Conservation (phyloP, 1,140 invertebrate species). For the Alviniconcha marisindica region DNA sequence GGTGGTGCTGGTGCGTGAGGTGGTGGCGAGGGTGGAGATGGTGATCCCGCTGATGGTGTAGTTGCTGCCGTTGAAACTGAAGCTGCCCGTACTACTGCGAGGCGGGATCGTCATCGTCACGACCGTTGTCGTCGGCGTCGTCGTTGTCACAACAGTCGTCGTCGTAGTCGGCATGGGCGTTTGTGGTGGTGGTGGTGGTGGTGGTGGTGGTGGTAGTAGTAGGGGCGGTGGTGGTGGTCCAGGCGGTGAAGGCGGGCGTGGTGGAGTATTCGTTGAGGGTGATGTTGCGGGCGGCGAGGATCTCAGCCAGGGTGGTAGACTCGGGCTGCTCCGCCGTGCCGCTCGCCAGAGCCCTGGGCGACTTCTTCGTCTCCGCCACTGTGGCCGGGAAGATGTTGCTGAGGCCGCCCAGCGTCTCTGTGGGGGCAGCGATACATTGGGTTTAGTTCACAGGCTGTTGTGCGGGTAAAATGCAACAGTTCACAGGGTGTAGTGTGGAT, state of each 20-base stretch:
- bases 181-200: constrained; percentile 34
- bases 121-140: constrained; percentile 33
- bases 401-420: constrained; percentile 49
- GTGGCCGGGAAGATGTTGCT: constrained; percentile 51
- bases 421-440: background rate
- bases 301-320: constrained; percentile 34
- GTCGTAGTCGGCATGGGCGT: constrained; percentile 30
- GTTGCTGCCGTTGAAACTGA: constrained; percentile 39
- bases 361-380: constrained; percentile 13
- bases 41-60: constrained; percentile 50
- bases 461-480: too few relatives aligned
- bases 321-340: background rate
- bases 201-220: constrained; percentile 7
- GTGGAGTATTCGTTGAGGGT: constrained; percentile 8
- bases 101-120: constrained; percentile 20
- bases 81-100: constrained; percentile 21
- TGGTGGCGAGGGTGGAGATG: constrained; percentile 36
- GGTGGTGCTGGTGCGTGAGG: background rate
- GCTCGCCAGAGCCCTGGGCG: background rate
- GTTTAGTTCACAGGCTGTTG: too few relatives aligned
- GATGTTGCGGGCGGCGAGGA: constrained; percentile 37
- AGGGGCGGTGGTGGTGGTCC: background rate
- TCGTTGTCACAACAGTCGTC: constrained; percentile 11
- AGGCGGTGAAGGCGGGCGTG: constrained; percentile 31
- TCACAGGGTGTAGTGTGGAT: too few relatives aligned